Percentiles rank a stretch among this genome's conserved stretches.
phyloP scores from a whole-genome alignment of 2,888 invertebrate species.

The Eupeodes latifasciatus region DNA sequence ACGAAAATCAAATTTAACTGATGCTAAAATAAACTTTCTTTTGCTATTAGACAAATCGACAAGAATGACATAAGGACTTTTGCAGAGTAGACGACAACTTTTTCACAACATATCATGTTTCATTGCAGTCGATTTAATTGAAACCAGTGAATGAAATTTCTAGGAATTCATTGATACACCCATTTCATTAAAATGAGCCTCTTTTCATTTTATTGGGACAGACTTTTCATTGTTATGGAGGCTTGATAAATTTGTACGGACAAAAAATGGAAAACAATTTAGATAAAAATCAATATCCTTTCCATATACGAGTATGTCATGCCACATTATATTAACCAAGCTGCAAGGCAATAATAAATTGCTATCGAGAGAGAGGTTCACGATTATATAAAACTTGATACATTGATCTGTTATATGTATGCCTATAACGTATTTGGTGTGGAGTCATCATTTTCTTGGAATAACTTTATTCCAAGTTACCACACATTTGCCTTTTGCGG shows the following conservation, averaged over 20 bases:
- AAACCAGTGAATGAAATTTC: neutral
- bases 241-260: neutral
- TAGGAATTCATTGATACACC: neutral
- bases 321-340: slow-evolving; percentile 13
- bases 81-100: neutral
- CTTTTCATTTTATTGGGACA: neutral
- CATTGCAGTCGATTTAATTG: neutral
- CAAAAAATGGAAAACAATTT: neutral
- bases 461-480: slow-evolving; percentile 21
- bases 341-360: slow-evolving; percentile 49
- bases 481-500: neutral
- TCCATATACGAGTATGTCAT: slow-evolving; percentile 9
- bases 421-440: neutral
- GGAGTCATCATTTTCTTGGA: slow-evolving; percentile 32
- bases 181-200: neutral
- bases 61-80: neutral
- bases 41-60: neutral
- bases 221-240: slow-evolving; percentile 4
- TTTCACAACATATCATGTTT: neutral
- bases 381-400: slow-evolving; percentile 27
- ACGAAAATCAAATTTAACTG: neutral
- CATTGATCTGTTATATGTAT: slow-evolving; percentile 36
- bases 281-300: slow-evolving; percentile 46
- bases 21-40: neutral
- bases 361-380: neutral